Conservation (phyloP, 2,797 vertebrate genomes). For the Rhynchonycteris naso region DNA sequence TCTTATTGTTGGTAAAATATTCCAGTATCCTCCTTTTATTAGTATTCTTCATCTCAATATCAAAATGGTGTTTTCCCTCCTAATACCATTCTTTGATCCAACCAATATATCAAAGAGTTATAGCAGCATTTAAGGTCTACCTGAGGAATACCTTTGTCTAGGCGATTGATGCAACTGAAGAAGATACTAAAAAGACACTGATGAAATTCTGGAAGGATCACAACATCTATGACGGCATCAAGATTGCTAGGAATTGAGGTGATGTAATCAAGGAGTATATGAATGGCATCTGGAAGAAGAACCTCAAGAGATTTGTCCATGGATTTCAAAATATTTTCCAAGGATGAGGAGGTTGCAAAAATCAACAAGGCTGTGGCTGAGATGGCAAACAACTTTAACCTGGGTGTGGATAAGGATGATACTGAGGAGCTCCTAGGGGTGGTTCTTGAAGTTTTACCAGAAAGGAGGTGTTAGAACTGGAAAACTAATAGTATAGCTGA, state of each 20-base stretch:
- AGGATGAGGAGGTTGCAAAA: neutral
- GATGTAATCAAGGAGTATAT: neutral
- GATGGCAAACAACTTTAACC: neutral
- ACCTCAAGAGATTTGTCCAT: neutral
- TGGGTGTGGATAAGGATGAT: neutral
- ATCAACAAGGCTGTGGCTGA: neutral
- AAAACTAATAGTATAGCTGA: neutral
- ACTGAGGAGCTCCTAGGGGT: neutral
- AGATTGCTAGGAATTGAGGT: neutral
- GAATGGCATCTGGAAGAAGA: neutral
- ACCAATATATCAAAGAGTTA: neutral
- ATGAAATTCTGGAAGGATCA: neutral
- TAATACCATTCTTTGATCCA: neutral
- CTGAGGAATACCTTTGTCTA: neutral
- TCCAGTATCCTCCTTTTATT: neutral
- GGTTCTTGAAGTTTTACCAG: neutral
- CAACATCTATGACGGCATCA: neutral
- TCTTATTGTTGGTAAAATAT: neutral
- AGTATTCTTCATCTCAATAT: neutral
- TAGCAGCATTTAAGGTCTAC: neutral
- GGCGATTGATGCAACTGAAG: neutral
- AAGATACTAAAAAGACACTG: neutral
- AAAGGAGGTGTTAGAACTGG: neutral
- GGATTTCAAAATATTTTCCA: neutral
- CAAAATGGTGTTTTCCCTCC: neutral